Evolutionary conservation across 2,113 vertebrate genomes (phyloP).

Genomic region (Lophotis ruficrista): DNA sequence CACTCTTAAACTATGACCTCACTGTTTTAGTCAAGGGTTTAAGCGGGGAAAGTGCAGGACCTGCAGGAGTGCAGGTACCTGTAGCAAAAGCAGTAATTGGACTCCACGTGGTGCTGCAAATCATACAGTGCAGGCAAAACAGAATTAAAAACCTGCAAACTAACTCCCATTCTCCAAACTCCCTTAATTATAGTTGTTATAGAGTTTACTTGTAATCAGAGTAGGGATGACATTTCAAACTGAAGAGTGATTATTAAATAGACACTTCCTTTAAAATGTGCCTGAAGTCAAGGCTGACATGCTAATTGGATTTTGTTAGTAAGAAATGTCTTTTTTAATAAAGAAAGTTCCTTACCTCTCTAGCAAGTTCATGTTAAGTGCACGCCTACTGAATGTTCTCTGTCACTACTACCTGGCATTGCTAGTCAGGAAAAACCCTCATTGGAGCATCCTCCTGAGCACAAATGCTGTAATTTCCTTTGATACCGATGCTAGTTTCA

Average conservation of each 20-base stretch:
- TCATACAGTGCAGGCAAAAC: neutral
- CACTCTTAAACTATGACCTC: neutral
- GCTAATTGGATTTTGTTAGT: conserved; percentile 42
- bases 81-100: neutral
- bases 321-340: conserved; percentile 44
- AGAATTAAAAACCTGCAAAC: neutral
- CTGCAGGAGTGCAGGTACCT: neutral
- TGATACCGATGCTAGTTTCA: neutral
- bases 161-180: conserved; percentile 11
- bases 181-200: conserved; percentile 23
- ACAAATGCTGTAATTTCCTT: neutral
- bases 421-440: neutral
- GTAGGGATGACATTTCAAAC: conserved; percentile 44
- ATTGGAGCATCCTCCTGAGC: neutral
- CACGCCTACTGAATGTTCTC: neutral
- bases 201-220: conserved; percentile 54
- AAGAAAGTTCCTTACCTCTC: conserved; percentile 22
- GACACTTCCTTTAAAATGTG: conserved; percentile 44
- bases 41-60: neutral
- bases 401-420: neutral
- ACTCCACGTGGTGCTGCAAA: neutral
- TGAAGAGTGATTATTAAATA: conserved; percentile 46
- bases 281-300: conserved; percentile 47
- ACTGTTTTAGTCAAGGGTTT: neutral
- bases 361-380: conserved; percentile 9